These are phyloP conservation scores for Enteromius unitaeniatus DNA, from an alignment of 2,797 vertebrate genomes.

Conservation along the genomic window DNA sequence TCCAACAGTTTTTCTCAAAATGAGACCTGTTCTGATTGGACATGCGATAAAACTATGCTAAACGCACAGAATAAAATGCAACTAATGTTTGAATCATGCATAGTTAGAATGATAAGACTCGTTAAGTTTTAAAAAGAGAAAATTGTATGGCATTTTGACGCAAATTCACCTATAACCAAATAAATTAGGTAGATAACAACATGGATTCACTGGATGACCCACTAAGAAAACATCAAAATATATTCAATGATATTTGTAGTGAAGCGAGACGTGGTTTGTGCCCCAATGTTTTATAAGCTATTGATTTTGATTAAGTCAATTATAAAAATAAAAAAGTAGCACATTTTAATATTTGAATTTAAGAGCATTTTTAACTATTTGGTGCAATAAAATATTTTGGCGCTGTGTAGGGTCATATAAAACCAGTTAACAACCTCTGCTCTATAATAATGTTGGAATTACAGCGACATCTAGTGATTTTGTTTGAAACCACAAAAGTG, in stretches of 20 bases:
- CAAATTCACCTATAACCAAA: background rate
- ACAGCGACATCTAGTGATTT: conserved; percentile 42
- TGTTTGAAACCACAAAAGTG: background rate
- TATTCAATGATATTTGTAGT: background rate
- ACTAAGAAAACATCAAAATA: background rate
- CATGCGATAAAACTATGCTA: background rate
- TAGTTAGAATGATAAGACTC: background rate
- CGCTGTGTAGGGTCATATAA: background rate
- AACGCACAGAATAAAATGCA: background rate
- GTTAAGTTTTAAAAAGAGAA: background rate
- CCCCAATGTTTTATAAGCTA: background rate
- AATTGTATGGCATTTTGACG: background rate
- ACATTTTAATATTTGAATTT: background rate
- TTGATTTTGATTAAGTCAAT: background rate
- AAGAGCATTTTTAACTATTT: background rate
- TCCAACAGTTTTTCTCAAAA: background rate
- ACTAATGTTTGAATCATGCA: background rate
- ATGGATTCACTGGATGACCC: background rate
- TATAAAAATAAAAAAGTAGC: background rate
- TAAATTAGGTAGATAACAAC: background rate
- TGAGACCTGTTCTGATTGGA: conserved; percentile 1
- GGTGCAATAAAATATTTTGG: background rate
- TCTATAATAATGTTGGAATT: background rate
- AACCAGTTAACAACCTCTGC: background rate
- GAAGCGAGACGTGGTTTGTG: background rate